Evolutionary conservation across 2,888 invertebrate genomes (phyloP).

Genomic region (Plusia festucae): DNA sequence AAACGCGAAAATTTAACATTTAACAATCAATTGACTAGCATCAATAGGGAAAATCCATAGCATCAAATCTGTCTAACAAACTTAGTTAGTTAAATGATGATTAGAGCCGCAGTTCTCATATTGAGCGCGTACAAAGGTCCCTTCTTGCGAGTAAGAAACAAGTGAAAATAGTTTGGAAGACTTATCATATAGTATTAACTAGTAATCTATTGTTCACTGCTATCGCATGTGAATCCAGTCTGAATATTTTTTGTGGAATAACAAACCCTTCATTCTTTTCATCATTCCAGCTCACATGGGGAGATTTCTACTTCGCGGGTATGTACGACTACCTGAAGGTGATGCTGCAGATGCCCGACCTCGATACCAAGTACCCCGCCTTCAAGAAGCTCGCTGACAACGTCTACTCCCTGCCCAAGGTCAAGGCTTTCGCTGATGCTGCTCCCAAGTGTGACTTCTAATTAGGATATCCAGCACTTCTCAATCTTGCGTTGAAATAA

Average conservation of each 20-base stretch:
- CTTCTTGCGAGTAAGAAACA: no score
- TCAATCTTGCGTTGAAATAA: background rate
- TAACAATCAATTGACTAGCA: no score
- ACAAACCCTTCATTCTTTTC: constrained; percentile 8
- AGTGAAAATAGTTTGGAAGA: no score
- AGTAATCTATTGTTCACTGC: no score
- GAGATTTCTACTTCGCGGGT: constrained; percentile 66
- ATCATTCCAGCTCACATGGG: constrained; percentile 70
- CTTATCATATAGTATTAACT: no score
- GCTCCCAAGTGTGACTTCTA: constrained; percentile 55
- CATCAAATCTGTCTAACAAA: no score
- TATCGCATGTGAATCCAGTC: no score
- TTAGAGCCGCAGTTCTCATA: no score
- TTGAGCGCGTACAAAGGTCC: no score
- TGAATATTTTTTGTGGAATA: background rate
- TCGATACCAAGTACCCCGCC: constrained; percentile 73
- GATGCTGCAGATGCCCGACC: constrained; percentile 62
- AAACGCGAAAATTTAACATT: no score
- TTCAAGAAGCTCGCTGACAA: constrained; percentile 72
- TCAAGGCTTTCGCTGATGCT: constrained; percentile 75
- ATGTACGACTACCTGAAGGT: constrained; percentile 62
- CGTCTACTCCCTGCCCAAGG: constrained; percentile 68
- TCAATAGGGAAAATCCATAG: no score
- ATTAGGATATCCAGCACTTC: constrained; percentile 6
- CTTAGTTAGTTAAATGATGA: no score